Percentiles rank a stretch among this genome's conserved stretches.
Conservation (phyloP, 1,140 invertebrate species). For the Pseudomyrmex dendroicus region DNA sequence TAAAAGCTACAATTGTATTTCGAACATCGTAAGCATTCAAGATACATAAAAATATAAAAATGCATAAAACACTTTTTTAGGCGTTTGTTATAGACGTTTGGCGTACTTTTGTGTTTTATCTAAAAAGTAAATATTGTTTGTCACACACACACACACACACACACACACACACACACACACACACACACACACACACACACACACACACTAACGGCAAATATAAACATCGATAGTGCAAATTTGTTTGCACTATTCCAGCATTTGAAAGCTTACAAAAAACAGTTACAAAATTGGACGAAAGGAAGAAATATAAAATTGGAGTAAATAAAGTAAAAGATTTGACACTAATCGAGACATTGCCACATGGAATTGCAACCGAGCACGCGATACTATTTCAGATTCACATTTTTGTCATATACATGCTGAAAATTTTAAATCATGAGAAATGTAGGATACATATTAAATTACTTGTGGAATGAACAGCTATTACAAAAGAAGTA, state of each 20-base stretch:
- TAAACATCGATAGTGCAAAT: no score
- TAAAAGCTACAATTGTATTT: neutral
- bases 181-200: no score
- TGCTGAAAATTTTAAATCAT: no score
- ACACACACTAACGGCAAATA: no score
- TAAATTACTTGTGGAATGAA: neutral
- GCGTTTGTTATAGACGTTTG: conserved; percentile 7
- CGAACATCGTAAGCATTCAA: conserved; percentile 21
- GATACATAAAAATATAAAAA: neutral
- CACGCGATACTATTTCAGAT: neutral
- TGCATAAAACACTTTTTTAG: neutral
- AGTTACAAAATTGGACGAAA: no score
- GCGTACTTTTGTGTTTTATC: conserved; percentile 19
- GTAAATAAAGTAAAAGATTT: neutral
- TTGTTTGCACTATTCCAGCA: no score
- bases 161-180: no score
- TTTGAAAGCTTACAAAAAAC: no score
- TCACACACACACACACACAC: no score
- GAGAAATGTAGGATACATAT: no score
- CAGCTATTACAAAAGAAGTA: conserved; percentile 2
- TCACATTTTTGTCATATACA: no score
- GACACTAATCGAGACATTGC: neutral
- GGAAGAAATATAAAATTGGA: no score
- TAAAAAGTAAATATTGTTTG: conserved; percentile 33
- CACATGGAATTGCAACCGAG: neutral